Conservation (phyloP, 2,113 vertebrate species). For the Pterocles orientalis region DNA sequence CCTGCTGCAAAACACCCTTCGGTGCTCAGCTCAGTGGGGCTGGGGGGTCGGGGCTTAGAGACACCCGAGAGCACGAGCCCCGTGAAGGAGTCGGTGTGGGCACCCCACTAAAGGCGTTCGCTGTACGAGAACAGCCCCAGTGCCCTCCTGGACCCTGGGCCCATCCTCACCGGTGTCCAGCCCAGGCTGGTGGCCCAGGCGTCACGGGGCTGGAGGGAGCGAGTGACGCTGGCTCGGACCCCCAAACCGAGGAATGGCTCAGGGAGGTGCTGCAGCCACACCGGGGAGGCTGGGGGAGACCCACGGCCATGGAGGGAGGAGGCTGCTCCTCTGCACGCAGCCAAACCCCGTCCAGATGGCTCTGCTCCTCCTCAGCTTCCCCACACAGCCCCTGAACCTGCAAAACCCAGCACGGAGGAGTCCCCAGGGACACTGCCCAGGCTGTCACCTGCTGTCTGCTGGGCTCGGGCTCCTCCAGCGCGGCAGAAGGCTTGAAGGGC, state of each 20-base stretch:
- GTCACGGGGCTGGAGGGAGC: rapidly evolving
- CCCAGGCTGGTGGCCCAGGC: background rate
- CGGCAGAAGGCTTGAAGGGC: background rate
- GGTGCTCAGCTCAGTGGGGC: background rate
- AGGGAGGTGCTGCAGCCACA: background rate
- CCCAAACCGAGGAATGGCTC: background rate
- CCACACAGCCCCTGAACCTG: background rate
- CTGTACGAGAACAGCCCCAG: background rate
- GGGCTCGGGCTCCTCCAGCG: background rate
- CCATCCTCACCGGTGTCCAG: background rate
- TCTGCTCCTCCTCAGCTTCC: background rate
- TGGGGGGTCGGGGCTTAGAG: background rate
- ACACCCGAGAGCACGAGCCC: background rate
- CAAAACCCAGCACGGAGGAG: background rate
- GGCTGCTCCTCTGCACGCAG: background rate
- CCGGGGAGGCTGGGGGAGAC: background rate
- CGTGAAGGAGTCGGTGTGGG: background rate
- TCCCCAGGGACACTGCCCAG: rapidly evolving
- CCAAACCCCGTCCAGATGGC: background rate
- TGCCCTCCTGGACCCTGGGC: background rate
- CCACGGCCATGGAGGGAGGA: rapidly evolving
- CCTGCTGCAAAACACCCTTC: background rate
- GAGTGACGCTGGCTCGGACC: background rate
- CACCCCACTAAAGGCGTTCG: rapidly evolving
- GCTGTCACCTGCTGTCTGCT: slow-evolving; percentile 40